These are phyloP conservation scores for Sebastes trivittatus DNA, from an alignment of 2,797 vertebrate genomes.

Conservation along the genomic window DNA sequence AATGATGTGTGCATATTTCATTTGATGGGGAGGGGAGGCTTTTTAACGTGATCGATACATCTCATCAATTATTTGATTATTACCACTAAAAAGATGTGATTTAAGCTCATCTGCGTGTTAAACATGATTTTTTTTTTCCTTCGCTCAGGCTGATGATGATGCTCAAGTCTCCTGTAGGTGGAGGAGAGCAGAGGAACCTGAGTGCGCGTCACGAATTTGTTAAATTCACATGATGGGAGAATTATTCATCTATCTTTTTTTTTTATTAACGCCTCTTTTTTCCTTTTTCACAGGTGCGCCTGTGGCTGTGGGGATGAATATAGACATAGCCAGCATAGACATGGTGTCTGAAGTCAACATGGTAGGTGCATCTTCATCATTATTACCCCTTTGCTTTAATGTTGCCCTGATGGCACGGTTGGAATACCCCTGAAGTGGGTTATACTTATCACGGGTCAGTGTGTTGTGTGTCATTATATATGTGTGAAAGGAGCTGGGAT, in stretches of 20 bases:
- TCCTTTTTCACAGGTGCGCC: conserved; percentile 90
- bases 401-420: conserved; percentile 27
- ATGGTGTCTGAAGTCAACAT: conserved; percentile 99
- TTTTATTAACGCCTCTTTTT: conserved; percentile 52
- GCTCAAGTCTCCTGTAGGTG: conserved; percentile 62
- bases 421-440: conserved; percentile 41
- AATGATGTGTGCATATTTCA: conserved; percentile 55
- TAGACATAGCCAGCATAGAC: conserved; percentile 98
- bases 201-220: conserved; percentile 69
- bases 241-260: conserved; percentile 35
- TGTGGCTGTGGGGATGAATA: conserved; percentile 98
- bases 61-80: conserved; percentile 65
- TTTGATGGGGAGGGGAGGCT: conserved; percentile 46
- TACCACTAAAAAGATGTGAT: conserved; percentile 39
- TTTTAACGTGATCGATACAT: conserved; percentile 64
- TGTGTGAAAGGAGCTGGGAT: not conserved
- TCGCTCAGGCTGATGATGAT: conserved; percentile 42
- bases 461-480: conserved; percentile 2
- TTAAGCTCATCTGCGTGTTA: conserved; percentile 37
- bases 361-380: conserved; percentile 85
- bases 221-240: conserved; percentile 64
- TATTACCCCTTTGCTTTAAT: conserved; percentile 28
- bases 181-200: conserved; percentile 55
- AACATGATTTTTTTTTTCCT: conserved; percentile 6
- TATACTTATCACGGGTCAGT: conserved; percentile 39